A percentile compares a stretch with the other conserved stretches of the same genome.
phyloP scores from a whole-genome alignment of 1,140 invertebrate genomes.

The Panulirus ornatus region DNA sequence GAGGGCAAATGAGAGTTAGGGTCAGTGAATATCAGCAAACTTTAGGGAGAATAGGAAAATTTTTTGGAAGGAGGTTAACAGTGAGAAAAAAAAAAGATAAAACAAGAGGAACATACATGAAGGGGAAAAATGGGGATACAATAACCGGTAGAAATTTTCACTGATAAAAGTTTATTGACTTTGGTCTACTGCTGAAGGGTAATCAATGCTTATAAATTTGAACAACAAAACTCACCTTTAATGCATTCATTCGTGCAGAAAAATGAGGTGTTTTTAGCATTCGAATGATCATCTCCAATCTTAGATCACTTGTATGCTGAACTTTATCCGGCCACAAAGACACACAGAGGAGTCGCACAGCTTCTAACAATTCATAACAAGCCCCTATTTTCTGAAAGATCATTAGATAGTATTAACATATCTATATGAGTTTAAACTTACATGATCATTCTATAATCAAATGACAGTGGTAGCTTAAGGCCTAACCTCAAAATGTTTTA shows the following conservation, averaged over 20 bases:
- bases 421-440: no score
- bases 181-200: no score
- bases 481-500: neutral
- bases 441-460: neutral
- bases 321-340: conserved; percentile 80
- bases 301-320: conserved; percentile 78
- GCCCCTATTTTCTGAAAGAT: conserved; percentile 79
- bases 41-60: no score
- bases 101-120: no score
- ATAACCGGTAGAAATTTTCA: no score
- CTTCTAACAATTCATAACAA: conserved; percentile 80
- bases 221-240: conserved; percentile 81
- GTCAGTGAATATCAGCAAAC: no score
- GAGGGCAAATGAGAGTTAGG: no score
- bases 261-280: conserved; percentile 82
- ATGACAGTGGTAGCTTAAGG: neutral
- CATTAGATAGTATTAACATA: conserved; percentile 30
- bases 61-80: no score
- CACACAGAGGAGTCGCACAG: conserved; percentile 80
- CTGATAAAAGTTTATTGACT: no score
- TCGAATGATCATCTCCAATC: conserved; percentile 79
- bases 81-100: no score
- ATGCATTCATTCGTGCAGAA: conserved; percentile 81
- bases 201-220: no score
- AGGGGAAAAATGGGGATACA: no score